Evolutionary conservation across 2,888 invertebrate species (phyloP).

Genomic region (Drosophila cracens): DNA sequence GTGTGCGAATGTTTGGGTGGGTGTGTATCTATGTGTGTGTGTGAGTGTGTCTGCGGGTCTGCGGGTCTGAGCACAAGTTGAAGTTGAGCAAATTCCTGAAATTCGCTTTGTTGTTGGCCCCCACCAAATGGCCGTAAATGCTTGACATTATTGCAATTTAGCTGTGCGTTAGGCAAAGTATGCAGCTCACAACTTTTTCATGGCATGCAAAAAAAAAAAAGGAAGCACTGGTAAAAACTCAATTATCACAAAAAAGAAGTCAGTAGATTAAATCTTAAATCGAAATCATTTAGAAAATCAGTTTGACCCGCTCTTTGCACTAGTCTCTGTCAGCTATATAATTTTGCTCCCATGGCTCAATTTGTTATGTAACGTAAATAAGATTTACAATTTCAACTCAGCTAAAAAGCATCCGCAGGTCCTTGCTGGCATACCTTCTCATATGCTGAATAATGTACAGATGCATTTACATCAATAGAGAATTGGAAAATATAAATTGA

Average conservation of each 20-base stretch:
- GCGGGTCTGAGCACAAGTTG: constrained; percentile 22
- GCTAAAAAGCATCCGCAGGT: neutral
- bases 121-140: constrained; percentile 41
- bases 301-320: neutral
- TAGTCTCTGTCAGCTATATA: too few relatives aligned
- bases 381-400: neutral
- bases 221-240: constrained; percentile 8
- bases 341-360: neutral
- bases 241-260: constrained; percentile 22
- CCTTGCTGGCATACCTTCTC: neutral
- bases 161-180: constrained; percentile 43
- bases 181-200: constrained; percentile 34
- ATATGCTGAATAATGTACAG: neutral
- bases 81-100: constrained; percentile 48
- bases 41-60: neutral
- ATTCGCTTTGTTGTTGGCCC: constrained; percentile 29
- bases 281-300: neutral
- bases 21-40: neutral
- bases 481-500: neutral
- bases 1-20: constrained; percentile 7
- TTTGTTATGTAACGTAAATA: neutral
- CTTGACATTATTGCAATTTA: constrained; percentile 58
- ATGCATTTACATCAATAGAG: neutral
- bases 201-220: constrained; percentile 1
- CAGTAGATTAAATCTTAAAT: neutral